Evolutionary conservation across 2,888 invertebrate species (phyloP).

Genomic region (Hemistola chrysoprasaria): DNA sequence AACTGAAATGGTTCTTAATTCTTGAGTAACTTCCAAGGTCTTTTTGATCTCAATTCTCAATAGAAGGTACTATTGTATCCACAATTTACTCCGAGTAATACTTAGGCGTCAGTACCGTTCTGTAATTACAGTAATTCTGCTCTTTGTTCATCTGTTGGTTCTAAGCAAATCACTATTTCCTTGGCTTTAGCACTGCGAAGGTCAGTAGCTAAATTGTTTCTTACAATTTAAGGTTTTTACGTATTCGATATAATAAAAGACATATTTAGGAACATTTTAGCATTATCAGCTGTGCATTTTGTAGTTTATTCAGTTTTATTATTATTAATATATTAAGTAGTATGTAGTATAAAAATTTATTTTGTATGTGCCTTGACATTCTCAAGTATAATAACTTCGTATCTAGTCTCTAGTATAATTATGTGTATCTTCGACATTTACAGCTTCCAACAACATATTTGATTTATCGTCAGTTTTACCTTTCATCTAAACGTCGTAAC

Average conservation of each 20-base stretch:
- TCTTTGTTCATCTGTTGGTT: conserved; percentile 53
- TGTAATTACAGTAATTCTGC: conserved; percentile 52
- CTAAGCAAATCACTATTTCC: conserved; percentile 33
- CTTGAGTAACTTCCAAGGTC: conserved; percentile 47
- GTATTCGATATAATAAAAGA: no score
- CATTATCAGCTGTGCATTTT: no score
- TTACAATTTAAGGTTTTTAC: not conserved
- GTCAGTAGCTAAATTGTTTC: conserved; percentile 10
- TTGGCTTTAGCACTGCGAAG: conserved; percentile 14
- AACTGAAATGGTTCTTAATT: conserved; percentile 14
- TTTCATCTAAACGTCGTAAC: conserved; percentile 24
- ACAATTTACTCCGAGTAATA: conserved; percentile 41
- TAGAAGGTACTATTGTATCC: conserved; percentile 39
- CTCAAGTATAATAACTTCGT: no score
- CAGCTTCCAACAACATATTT: conserved; percentile 34
- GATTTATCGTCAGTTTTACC: conserved; percentile 9
- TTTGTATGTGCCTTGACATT: no score
- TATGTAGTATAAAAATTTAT: no score
- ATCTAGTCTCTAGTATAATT: no score
- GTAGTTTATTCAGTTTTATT: no score
- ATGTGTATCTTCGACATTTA: conserved; percentile 44
- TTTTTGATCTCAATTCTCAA: conserved; percentile 33
- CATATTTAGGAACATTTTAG: no score
- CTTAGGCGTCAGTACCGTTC: conserved; percentile 33
- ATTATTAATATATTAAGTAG: no score